Percentiles rank a stretch among this genome's conserved stretches.
phyloP scores from a whole-genome alignment of 23 tunicate genomes.

The Oikopleura dioica region DNA sequence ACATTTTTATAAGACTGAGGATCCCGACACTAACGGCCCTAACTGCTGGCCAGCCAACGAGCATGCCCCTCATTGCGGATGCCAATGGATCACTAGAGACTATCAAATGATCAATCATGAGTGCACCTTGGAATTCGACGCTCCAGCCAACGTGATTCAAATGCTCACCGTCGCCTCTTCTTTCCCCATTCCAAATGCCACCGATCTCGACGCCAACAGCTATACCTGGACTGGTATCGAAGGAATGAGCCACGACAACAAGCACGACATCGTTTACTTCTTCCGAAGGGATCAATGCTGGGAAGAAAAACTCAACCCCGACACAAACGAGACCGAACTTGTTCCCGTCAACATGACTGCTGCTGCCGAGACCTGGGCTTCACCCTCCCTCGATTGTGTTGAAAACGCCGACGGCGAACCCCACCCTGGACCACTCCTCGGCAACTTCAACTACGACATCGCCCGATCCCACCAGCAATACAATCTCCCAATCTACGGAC shows the following conservation, averaged over 20 bases:
- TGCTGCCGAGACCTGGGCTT: too few relatives aligned
- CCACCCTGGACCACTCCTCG: not conserved
- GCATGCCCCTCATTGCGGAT: constrained; percentile 2
- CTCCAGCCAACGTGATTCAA: not conserved
- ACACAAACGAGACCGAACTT: too few relatives aligned
- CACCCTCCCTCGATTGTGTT: too few relatives aligned
- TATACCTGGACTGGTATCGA: not conserved
- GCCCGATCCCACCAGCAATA: constrained; percentile 1
- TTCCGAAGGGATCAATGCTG: not conserved
- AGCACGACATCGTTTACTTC: not conserved
- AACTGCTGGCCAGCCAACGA: constrained; percentile 5
- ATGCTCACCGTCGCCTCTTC: not conserved
- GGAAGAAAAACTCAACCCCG: too few relatives aligned
- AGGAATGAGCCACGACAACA: not conserved
- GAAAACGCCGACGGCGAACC: not conserved
- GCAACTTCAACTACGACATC: constrained; percentile 12
- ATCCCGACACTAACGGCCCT: too few relatives aligned
- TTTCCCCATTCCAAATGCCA: not conserved
- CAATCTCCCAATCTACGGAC: constrained; percentile 13
- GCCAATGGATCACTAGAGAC: not conserved
- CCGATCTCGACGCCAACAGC: not conserved
- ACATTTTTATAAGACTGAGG: too few relatives aligned
- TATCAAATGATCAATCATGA: not conserved
- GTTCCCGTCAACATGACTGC: too few relatives aligned
- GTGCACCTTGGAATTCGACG: not conserved